phyloP scores from a whole-genome alignment of 2,888 invertebrate genomes.

The Drosophila trichaetosa region DNA sequence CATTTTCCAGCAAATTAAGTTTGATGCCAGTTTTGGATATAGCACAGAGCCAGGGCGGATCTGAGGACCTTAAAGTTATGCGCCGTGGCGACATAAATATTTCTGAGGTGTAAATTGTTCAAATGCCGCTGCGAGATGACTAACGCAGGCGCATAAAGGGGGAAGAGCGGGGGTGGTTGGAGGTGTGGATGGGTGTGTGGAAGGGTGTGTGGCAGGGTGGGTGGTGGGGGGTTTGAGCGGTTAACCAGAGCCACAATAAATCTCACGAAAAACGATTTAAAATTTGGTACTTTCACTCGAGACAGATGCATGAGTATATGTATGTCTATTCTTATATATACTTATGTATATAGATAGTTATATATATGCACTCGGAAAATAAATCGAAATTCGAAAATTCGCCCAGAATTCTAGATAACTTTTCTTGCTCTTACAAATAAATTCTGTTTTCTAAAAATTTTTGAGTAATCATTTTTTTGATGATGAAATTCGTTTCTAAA shows the following conservation, averaged over 20 bases:
- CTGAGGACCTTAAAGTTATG: slow-evolving; percentile 46
- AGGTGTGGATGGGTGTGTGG: slow-evolving; percentile 7
- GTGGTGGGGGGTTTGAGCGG: slow-evolving; percentile 47
- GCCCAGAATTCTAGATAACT: background rate
- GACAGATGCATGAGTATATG: slow-evolving; percentile 17
- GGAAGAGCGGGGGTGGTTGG: background rate
- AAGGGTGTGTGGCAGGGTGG: slow-evolving; percentile 2
- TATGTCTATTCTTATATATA: background rate
- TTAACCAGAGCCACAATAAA: slow-evolving; percentile 84
- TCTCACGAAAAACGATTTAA: slow-evolving; percentile 84
- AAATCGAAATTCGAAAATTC: background rate
- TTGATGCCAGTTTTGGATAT: slow-evolving; percentile 45
- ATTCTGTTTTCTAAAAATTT: background rate
- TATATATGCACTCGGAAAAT: background rate
- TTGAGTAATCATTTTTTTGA: background rate
- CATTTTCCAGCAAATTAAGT: slow-evolving; percentile 85
- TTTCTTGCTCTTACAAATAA: background rate
- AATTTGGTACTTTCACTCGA: slow-evolving; percentile 67
- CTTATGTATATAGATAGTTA: background rate
- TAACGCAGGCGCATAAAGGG: slow-evolving; percentile 69
- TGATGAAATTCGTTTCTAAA: background rate
- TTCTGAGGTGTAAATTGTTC: slow-evolving; percentile 68
- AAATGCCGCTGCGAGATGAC: slow-evolving; percentile 61
- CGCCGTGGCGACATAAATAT: slow-evolving; percentile 49
- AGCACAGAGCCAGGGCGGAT: background rate